A percentile compares a stretch with the other conserved stretches of the same genome.
Conservation (phyloP, 2,888 invertebrate genomes). For the Diarsia dahlii region DNA sequence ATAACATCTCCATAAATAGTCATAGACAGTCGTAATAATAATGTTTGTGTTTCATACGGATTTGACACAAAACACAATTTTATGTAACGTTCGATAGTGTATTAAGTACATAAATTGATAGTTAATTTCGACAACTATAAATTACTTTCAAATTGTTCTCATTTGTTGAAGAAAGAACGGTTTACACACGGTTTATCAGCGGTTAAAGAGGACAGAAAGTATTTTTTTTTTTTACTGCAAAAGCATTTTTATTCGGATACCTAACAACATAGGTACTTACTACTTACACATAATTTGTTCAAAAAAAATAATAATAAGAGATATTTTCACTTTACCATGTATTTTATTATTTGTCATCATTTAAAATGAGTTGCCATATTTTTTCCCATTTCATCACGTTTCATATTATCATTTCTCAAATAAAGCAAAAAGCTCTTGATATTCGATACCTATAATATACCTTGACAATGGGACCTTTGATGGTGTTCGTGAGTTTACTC, state of each 20-base stretch:
- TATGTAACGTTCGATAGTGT: constrained; percentile 27
- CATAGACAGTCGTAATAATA: constrained; percentile 4
- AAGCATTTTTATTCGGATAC: too few species aligned
- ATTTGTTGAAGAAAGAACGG: not conserved
- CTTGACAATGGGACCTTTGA: constrained; percentile 51
- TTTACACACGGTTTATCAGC: too few species aligned
- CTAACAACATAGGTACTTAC: too few species aligned
- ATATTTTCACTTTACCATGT: not conserved
- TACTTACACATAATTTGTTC: too few species aligned
- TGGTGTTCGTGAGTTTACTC: constrained; percentile 52
- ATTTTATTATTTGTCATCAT: constrained; percentile 1
- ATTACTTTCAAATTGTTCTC: constrained; percentile 20
- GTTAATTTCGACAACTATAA: constrained; percentile 9
- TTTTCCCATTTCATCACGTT: constrained; percentile 38
- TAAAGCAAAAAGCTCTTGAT: constrained; percentile 16
- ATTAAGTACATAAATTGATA: constrained; percentile 15
- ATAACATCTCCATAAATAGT: constrained; percentile 26
- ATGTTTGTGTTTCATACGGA: constrained; percentile 12
- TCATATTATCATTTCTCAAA: constrained; percentile 13
- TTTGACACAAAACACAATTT: constrained; percentile 14
- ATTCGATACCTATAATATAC: constrained; percentile 40
- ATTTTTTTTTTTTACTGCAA: too few species aligned
- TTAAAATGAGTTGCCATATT: constrained; percentile 19
- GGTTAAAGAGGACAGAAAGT: too few species aligned
- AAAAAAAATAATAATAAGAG: too few species aligned